Evolutionary conservation across 2,113 vertebrate species (phyloP), one percentile per base, ranked within the genome.

Genomic region (Orientallactaga bullata): DNA sequence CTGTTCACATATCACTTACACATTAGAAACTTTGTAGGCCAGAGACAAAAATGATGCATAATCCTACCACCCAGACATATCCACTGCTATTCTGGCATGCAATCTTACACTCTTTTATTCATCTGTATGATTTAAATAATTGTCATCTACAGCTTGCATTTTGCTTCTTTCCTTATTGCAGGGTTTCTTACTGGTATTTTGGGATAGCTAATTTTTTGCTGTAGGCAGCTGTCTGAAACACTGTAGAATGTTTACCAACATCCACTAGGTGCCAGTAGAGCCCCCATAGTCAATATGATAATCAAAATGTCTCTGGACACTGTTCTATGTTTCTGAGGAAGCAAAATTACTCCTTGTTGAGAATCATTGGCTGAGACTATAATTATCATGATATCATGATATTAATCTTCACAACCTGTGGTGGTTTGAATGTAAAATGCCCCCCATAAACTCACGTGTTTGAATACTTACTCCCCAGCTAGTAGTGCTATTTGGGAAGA

Each of bases 101-200:
- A 65, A 58, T 6, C 37, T 79, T 89, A 30, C 21, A 91, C 55
- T 84, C 61, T 78, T n/a, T n/a, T 83, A 60, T 87, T 32, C 5
- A 69, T 86, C 11, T 93, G 20, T 16, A 63, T 68, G 81, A 63
- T 90, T 93, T 89, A 76, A 37, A 77, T 74, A 94, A 72, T 73
- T 87, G 17, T 60, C n/a, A 73, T 73, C 77, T 88, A 37, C 63
- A 90, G 88, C 55, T 88, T 85, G 10, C 71, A 69, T 82, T 51
- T 90, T 91, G 4, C 37, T 42, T 80, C 26, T 91, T 79, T 91
- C 28, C 35, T 88, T 79, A 95, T 74, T 72, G 69, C 51, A 65
- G 6, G 0, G 10, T 72, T 90, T 82, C 47, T 82, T 60, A 58
- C 21, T 86, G 80, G 73, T 58, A 78, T 77, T 94, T 77, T 65